Evolutionary conservation across 2,797 vertebrate genomes (phyloP).

Genomic region (Acanthurus lineatus): DNA sequence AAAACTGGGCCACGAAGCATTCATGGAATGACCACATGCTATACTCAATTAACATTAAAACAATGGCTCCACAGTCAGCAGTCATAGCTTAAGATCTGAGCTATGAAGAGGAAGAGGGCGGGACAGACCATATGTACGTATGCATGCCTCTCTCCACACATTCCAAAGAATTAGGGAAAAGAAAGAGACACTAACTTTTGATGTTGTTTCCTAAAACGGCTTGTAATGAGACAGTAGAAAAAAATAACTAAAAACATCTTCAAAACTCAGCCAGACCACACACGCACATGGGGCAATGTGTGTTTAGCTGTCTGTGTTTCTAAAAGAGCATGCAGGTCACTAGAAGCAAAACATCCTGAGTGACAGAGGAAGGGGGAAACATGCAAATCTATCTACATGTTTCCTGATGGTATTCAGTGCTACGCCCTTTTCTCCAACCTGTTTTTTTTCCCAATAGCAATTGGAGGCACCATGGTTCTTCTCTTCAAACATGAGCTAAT

Average conservation of each 20-base stretch:
- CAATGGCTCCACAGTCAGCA: conserved; percentile 76
- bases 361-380: conserved; percentile 57
- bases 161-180: conserved; percentile 21
- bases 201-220: conserved; percentile 33
- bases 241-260: conserved; percentile 32
- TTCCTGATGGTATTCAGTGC: conserved; percentile 60
- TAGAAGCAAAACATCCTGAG: conserved; percentile 57
- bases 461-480: conserved; percentile 19
- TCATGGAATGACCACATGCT: conserved; percentile 74
- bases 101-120: conserved; percentile 39
- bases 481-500: conserved; percentile 37
- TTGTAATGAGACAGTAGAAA: conserved; percentile 8
- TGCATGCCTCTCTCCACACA: conserved; percentile 15
- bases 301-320: conserved; percentile 40
- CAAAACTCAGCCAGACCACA: conserved; percentile 15
- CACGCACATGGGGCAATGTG: conserved; percentile 8
- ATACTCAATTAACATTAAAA: conserved; percentile 80
- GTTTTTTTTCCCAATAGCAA: background rate
- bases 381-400: conserved; percentile 56
- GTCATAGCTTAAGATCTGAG: conserved; percentile 48
- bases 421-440: conserved; percentile 29
- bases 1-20: conserved; percentile 65
- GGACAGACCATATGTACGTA: conserved; percentile 14
- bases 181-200: conserved; percentile 23
- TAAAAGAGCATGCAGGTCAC: conserved; percentile 41